phyloP scores from a whole-genome alignment of 2,113 vertebrate genomes.

The Rousettus leschenaultii region DNA sequence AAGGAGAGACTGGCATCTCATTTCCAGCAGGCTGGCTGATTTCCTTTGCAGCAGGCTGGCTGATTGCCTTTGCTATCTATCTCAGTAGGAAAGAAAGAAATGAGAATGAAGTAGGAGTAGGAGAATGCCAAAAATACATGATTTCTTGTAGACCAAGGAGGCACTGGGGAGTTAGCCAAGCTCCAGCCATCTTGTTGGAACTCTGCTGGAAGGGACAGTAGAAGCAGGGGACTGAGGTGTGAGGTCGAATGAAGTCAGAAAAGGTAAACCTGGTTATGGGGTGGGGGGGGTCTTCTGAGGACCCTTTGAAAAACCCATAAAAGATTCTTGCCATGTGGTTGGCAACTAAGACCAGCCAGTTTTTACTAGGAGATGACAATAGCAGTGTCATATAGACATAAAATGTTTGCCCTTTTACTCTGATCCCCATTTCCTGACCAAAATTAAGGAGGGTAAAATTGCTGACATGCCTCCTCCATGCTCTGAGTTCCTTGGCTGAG shows the following conservation, averaged over 20 bases:
- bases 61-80: neutral
- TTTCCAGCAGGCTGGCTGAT: neutral
- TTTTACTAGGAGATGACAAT: neutral
- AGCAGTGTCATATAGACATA: neutral
- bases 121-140: fast-evolving
- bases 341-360: neutral
- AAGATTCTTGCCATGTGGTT: neutral
- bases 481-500: neutral
- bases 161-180: too few species aligned
- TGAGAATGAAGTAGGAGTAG: neutral
- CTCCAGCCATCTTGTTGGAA: neutral
- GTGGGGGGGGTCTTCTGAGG: neutral
- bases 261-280: neutral
- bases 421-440: neutral
- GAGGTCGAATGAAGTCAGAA: neutral
- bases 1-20: too few species aligned
- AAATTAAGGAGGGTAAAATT: neutral
- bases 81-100: neutral
- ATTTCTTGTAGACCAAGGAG: neutral
- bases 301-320: neutral
- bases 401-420: neutral
- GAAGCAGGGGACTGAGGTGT: neutral
- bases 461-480: neutral
- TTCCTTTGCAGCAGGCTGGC: neutral
- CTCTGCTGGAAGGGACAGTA: neutral